These are phyloP conservation scores for Anadara kagoshimensis DNA, from an alignment of 1,140 invertebrate species.

Conservation along the genomic window DNA sequence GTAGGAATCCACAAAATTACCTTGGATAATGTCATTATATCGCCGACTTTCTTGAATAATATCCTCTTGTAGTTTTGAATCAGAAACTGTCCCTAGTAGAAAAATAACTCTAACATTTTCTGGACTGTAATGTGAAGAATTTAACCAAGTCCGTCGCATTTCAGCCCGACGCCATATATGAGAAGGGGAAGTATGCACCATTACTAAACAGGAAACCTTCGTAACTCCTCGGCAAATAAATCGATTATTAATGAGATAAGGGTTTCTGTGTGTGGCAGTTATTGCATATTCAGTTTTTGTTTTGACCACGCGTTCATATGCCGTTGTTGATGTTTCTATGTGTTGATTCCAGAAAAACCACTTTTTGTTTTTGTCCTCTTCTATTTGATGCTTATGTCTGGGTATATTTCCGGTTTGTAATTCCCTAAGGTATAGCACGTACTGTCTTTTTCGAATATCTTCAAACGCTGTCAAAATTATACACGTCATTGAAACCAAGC, in stretches of 20 bases:
- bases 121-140: conserved; percentile 43
- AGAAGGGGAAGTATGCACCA: conserved; percentile 61
- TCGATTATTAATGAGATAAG: conserved; percentile 53
- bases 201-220: conserved; percentile 54
- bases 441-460: too few species aligned
- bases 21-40: conserved; percentile 66
- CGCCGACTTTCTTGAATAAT: conserved; percentile 50
- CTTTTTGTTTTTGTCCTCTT: too few species aligned
- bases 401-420: too few species aligned
- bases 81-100: conserved; percentile 79
- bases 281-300: too few species aligned
- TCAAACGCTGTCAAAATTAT: too few species aligned
- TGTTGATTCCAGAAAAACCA: too few species aligned
- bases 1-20: conserved; percentile 66
- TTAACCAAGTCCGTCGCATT: conserved; percentile 69
- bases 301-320: too few species aligned
- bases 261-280: neutral
- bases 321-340: too few species aligned
- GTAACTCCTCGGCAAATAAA: conserved; percentile 43
- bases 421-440: too few species aligned
- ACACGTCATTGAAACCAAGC: too few species aligned
- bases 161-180: conserved; percentile 53
- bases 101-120: conserved; percentile 76
- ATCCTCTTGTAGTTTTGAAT: conserved; percentile 45
- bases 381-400: too few species aligned